These are phyloP conservation scores for Agriopis aurantiaria DNA, from an alignment of 2,888 invertebrate genomes.

Conservation along the genomic window DNA sequence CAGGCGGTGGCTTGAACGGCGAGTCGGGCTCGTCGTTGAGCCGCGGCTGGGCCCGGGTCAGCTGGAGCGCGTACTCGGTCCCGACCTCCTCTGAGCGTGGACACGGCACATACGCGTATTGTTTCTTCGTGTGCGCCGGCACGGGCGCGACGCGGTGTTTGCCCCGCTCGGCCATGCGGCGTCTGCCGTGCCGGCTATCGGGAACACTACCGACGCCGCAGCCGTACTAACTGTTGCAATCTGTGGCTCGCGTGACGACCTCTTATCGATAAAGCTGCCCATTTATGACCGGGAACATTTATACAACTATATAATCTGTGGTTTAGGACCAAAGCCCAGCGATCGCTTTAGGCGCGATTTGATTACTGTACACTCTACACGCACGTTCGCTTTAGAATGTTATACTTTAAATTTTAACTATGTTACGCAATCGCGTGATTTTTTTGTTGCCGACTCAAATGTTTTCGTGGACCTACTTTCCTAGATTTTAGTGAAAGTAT, in stretches of 20 bases:
- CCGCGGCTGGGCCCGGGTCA: conserved; percentile 53
- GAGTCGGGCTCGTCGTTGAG: conserved; percentile 64
- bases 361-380: conserved; percentile 42
- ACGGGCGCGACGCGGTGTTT: conserved; percentile 83
- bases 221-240: conserved; percentile 12
- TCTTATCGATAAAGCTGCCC: conserved; percentile 61
- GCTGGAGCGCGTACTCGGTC: conserved; percentile 77
- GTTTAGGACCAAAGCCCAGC: conserved; percentile 30
- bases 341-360: conserved; percentile 41
- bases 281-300: conserved; percentile 51
- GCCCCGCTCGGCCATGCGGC: conserved; percentile 84
- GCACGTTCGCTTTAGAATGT: conserved; percentile 35
- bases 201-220: conserved; percentile 52
- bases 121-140: conserved; percentile 79
- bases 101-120: conserved; percentile 83
- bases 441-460: conserved; percentile 19
- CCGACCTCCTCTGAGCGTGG: conserved; percentile 84
- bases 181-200: conserved; percentile 65
- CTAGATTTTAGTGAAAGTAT: conserved; percentile 14
- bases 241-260: conserved; percentile 52
- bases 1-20: conserved; percentile 67
- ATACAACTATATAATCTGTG: conserved; percentile 20
- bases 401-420: conserved; percentile 45
- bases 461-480: conserved; percentile 22
- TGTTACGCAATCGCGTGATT: conserved; percentile 29